Evolutionary conservation across 2,797 vertebrate species (phyloP).

Genomic region (Mionectes olivaceus): DNA sequence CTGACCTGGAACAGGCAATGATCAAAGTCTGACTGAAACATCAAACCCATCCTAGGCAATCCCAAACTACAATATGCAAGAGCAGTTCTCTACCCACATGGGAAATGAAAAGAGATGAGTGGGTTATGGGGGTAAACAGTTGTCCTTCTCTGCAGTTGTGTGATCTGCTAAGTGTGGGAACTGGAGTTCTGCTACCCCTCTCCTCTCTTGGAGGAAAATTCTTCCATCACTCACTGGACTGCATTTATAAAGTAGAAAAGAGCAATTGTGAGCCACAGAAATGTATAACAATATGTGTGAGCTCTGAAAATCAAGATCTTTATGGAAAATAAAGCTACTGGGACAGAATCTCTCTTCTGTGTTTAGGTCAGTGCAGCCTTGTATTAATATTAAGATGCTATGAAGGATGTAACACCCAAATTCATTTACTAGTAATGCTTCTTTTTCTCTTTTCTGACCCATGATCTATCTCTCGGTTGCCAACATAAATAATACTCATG

Average conservation of each 20-base stretch:
- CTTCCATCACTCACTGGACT: neutral
- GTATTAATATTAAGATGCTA: neutral
- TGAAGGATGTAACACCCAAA: neutral
- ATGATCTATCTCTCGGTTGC: neutral
- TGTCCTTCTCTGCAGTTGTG: neutral
- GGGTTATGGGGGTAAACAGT: neutral
- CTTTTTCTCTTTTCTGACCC: neutral
- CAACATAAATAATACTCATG: slow-evolving; percentile 42
- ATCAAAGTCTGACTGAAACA: neutral
- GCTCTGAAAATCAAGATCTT: neutral
- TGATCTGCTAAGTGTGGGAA: neutral
- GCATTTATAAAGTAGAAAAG: neutral
- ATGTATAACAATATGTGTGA: neutral
- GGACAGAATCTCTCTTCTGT: neutral
- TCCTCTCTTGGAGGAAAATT: neutral
- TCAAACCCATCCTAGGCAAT: neutral
- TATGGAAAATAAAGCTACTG: neutral
- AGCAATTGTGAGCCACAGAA: neutral
- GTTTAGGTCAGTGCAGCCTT: neutral
- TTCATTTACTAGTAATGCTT: neutral
- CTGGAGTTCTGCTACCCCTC: neutral
- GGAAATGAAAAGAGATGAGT: neutral
- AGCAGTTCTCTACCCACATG: neutral
- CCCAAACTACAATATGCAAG: neutral
- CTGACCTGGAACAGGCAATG: neutral